A percentile compares a stretch with the other conserved stretches of the same genome.
phyloP scores from a whole-genome alignment of 2,113 vertebrate species.

The Zosterops pallidus region DNA sequence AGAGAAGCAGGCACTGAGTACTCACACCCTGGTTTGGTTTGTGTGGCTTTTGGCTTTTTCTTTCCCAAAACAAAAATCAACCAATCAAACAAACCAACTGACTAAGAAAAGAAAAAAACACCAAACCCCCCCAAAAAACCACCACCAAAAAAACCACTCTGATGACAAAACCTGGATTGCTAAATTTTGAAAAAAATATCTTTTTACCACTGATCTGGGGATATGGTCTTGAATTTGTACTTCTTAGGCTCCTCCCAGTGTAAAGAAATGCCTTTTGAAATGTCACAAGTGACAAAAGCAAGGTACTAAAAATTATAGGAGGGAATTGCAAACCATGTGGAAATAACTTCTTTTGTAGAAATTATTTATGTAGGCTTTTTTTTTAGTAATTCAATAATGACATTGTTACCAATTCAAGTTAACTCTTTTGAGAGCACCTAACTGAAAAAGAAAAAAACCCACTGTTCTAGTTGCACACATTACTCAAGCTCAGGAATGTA shows the following conservation, averaged over 20 bases:
- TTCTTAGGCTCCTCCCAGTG: neutral
- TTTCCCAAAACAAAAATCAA: neutral
- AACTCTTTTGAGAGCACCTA: neutral
- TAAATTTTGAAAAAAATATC: neutral
- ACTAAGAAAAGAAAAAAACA: neutral
- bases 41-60: neutral
- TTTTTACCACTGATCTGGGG: neutral
- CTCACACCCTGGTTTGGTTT: neutral
- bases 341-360: conserved; percentile 58
- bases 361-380: neutral
- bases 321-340: conserved; percentile 34
- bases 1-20: neutral
- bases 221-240: neutral
- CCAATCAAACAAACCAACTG: neutral
- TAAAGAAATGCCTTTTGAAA: conserved; percentile 45
- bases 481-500: neutral
- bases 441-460: neutral
- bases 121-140: too few species aligned
- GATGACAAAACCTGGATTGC: neutral
- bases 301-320: conserved; percentile 54
- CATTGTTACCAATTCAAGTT: neutral
- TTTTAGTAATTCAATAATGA: neutral
- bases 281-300: conserved; percentile 56
- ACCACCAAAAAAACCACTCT: neutral
- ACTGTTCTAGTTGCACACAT: neutral